These are phyloP conservation scores for Phyllotreta striolata DNA, from an alignment of 2,888 invertebrate genomes.

Conservation along the genomic window DNA sequence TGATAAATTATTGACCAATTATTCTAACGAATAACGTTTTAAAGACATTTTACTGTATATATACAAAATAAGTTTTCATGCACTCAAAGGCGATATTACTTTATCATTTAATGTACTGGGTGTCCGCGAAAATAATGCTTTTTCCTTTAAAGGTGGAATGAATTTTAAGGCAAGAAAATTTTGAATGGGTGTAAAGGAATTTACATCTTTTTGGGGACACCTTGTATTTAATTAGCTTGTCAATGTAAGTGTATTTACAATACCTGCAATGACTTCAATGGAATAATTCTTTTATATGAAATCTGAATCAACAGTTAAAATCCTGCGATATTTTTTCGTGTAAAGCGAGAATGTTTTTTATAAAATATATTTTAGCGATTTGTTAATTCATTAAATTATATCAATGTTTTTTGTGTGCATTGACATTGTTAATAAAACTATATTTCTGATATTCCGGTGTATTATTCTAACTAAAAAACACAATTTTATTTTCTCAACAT, in stretches of 20 bases:
- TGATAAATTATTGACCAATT: conserved; percentile 8
- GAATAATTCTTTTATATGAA: background rate
- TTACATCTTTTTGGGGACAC: too few species aligned
- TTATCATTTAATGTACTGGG: too few species aligned
- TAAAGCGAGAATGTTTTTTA: conserved; percentile 38
- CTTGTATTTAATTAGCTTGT: too few species aligned
- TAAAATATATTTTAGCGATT: conserved; percentile 40
- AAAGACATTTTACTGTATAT: conserved; percentile 1
- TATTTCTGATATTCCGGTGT: conserved; percentile 35
- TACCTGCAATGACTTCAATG: too few species aligned
- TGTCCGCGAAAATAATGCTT: too few species aligned
- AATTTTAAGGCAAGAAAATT: too few species aligned
- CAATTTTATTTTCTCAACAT: conserved; percentile 42
- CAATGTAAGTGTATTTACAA: too few species aligned
- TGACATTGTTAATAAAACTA: conserved; percentile 46
- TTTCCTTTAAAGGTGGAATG: too few species aligned
- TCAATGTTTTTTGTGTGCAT: conserved; percentile 48
- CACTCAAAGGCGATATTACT: background rate
- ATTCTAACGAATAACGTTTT: conserved; percentile 13
- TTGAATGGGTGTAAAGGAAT: too few species aligned
- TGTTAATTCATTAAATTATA: conserved; percentile 42
- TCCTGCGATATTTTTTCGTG: conserved; percentile 7
- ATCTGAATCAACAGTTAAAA: conserved; percentile 3
- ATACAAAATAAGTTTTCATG: background rate
- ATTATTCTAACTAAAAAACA: conserved; percentile 25